Evolutionary conservation across 1,140 invertebrate genomes (phyloP), one percentile per base, ranked within the genome.

Genomic region (Orchestia grillus): DNA sequence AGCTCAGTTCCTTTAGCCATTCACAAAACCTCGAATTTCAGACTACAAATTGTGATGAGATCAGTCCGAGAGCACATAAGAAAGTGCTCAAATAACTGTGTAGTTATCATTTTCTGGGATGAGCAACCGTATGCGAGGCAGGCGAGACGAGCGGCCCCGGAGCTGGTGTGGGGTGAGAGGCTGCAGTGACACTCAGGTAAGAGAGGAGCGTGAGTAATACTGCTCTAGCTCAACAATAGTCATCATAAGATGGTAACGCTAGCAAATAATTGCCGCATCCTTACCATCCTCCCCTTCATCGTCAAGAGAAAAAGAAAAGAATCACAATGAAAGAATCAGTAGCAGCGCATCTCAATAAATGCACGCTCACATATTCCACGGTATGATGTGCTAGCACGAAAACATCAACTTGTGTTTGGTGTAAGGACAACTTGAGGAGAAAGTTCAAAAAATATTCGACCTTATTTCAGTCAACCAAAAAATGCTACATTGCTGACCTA

Each of bases 261-360:
- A 90, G 88, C 41, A 90, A 42, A 42, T 44, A 94, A 94, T n/a
- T 45, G 92, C 92, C 36, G 92, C 92, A 42, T 45, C 43, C 92
- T 94, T 94, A 94, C 92, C 92, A 94, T 94, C 92, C 44, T 94
- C 92, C 92, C 92, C 92, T 94, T 94, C 92, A 94, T 94, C 92
- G 92, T 94, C 92, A 94, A 94, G 43, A 94, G 92, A 47, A 45
- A 94, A 47, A 94, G 92, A 47, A 94, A 94, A 94, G 92, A 45
- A 94, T 94, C 92, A 94, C 44, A 94, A 94, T 94, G 44, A 94
- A 94, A 94, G 44, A 45, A 94, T 94, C 88, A 90, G 62, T 77
- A 77, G 88, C 88, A 16, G 88, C 88, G 88, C 43, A 42, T 44
- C 88, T 43, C 42, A 42, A 11, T 42, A 90, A 90, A 90, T 42